Evolutionary conservation across 1,140 invertebrate species (phyloP), one percentile per base, ranked within the genome.

Genomic region (Leptopilina boulardi): DNA sequence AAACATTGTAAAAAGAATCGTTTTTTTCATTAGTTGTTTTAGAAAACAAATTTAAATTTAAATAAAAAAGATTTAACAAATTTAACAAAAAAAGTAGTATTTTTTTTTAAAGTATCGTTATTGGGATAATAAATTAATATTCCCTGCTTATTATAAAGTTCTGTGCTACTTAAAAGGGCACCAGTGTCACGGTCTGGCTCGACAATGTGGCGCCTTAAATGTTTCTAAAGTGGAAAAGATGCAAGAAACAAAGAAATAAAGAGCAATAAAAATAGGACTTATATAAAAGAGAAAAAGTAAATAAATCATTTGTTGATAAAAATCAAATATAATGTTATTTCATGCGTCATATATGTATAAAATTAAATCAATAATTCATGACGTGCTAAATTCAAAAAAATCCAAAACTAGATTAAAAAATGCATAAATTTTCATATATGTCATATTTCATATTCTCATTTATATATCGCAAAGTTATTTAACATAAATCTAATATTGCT

Each of bases 151-250:
- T 26, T 3, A 66, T 66, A 66, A 66, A 11, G n/a, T n/a, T n/a
- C 26, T 30, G 59, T 30, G 26, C 59, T 66, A 66, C 23, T 66
- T 66, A 34, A 30, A 66, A 66, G 21, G n/a, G 13, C 13, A 34
- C 15, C 13, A n/a, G 59, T 66, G 59, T 66, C 26, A 34, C 23
- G n/a, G 26, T 66, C 59, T 66, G 59, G 23, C 26, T 66, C 59
- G 26, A 66, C 59, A 30, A 66, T 66, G 13, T 30, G 59, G 59
- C 59, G 59, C 15, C 26, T 15, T 66, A 26, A 66, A 66, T 66
- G 59, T 66, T 66, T 30, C 59, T 66, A 2, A 66, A 66, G 26
- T 66, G 26, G 23, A 30, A 15, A 66, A 66, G 23, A 18, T 30
- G 26, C 11, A 66, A 26, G 59, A 30, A 34, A 66, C 23, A 30